Base-by-base conservation (phyloP, 92 coral and sea anemone species). In the Phymanthus crucifer region DNA sequence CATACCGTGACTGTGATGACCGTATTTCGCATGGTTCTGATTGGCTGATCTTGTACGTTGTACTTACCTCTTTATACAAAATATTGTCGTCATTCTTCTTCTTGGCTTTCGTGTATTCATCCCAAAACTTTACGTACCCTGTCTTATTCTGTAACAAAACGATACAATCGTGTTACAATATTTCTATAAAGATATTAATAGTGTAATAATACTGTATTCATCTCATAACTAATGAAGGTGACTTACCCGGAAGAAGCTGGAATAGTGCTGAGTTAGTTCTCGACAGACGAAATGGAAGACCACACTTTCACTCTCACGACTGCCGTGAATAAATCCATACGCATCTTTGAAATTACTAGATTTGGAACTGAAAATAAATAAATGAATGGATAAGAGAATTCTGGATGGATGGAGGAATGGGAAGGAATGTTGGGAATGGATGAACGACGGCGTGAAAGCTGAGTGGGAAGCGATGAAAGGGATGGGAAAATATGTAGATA, bases 231-330 rank as follows among this genome's bases (percentile, higher is more conserved):
- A 27, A 12, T 27, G 37, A 18, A 58, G 38, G 3, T 14, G 79
- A 43, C n/a, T n/a, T 38, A 92, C 97, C 94, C 85, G 89, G 71
- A 78, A 92, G 71, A 90, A 90, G n/a, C 92, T 87, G 24, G 94
- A 92, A 66, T 92, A 92, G 77, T 92, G 90, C 32, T 90, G 92
- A 14, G 90, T 92, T 31, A 92, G 87, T 82, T 92, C 97, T 38
- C 97, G 80, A 80, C 97, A 92, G 29, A 90, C 87, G 64, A 77
- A 92, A 56, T 92, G 97, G 68, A 92, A 92, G 27, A 92, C 79
- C 23, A 91, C 97, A 81, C 97, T 92, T 66, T 92, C 97, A 83
- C 97, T 92, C 17, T 92, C 97, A 50, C 97, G 84, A 68, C 88
- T 77, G 29, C 97, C 97, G 66, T 79, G 94, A 73, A 92, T 83